phyloP scores from a whole-genome alignment of 2,797 vertebrate species.

The Gallinago stenura region DNA sequence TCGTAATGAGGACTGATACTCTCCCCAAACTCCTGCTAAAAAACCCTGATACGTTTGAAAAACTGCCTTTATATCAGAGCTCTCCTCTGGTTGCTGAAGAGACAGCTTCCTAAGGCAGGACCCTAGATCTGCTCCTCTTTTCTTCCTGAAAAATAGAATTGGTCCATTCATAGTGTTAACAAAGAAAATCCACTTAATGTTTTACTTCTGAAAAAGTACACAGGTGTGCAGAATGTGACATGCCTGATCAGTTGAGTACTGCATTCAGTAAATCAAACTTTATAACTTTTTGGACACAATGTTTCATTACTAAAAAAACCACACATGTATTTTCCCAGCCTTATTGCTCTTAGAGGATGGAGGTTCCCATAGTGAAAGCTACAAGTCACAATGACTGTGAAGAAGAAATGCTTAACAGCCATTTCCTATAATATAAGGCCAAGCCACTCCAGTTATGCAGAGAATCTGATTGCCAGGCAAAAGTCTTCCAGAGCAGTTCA shows the following conservation, averaged over 20 bases:
- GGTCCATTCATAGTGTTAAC: not conserved
- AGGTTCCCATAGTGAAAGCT: not conserved
- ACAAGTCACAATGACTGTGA: not conserved
- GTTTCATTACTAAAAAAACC: not conserved
- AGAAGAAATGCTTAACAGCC: not conserved
- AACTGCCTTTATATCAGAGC: not conserved
- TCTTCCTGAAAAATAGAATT: not conserved
- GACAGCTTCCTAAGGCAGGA: not conserved
- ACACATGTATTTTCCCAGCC: not conserved
- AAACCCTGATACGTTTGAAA: fast-evolving
- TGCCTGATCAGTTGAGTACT: not conserved
- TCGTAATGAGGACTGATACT: not conserved
- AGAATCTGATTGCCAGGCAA: not conserved
- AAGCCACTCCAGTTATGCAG: not conserved
- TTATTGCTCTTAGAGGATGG: not conserved
- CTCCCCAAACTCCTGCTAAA: not conserved
- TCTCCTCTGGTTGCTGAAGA: not conserved
- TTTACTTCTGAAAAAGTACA: not conserved
- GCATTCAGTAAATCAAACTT: not conserved
- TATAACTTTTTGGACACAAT: not conserved
- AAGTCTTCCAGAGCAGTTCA: not conserved
- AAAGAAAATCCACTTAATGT: not conserved
- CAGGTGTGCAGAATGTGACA: not conserved
- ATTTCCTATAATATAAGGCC: not conserved
- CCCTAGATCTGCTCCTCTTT: not conserved